Base-by-base conservation (phyloP, 2,113 vertebrate species). In the Vulpes lagopus region DNA sequence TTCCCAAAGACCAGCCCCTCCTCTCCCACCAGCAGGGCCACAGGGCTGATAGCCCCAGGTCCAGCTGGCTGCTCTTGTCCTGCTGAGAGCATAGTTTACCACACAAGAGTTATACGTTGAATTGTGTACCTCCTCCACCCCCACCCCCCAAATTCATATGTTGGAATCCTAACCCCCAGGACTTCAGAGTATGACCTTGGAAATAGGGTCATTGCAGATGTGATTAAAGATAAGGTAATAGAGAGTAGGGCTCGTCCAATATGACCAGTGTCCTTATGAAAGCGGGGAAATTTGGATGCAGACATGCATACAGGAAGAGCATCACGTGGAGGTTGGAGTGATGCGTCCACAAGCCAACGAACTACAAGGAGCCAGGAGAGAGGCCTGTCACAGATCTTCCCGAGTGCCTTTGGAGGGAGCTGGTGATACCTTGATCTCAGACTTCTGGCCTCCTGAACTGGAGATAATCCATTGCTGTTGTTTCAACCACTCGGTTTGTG, bases 381-480 rank as follows among this genome's bases (percentile, higher is more conserved):
- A 49, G 55, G 16, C 32, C 71, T 30, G 43, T 51, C 11, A 16
- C 19, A 38, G 65, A 69, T 16, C 51, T 55, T 59, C 67, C 55
- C 62, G 30, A 0, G 15, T 0, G 9, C 25, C 49, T 73, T 53
- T 2, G 0, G 5, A 59, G 30, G 14, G 38, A 65, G 65, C 27
- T 0, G 22, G 62, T 35, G 35, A 25, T 8, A 55, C 59, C 69
- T 87, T 5, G 5, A n/a, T 10, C 67, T 62, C 0, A 3, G 12
- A 49, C 62, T 71, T 59, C 11, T 32, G 43, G 43, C 32, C 53
- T 74, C 57, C 20, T 11, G 57, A 69, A 22, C 62, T 6, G 43
- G 15, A 76, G 57, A 73, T 49, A 1, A 15, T n/a, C 49, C 2
- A 7, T 86, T 71, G 35, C 43, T 35, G 3, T 17, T 74, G 4